Percentiles rank a stretch among this genome's conserved stretches.
Evolutionary conservation across 2,888 invertebrate genomes (phyloP).

Genomic region (Corbicula japonica): DNA sequence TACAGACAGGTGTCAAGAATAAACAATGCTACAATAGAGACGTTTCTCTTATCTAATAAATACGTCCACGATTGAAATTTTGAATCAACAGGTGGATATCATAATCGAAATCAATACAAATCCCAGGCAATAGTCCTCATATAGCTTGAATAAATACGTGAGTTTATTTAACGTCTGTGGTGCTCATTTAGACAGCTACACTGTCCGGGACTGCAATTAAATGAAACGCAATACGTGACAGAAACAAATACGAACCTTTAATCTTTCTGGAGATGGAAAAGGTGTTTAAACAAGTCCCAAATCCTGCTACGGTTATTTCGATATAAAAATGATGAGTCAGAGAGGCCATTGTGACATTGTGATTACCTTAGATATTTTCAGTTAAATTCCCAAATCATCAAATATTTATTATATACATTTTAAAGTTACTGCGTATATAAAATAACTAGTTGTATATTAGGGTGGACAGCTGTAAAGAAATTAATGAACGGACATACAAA

Average conservation of each 20-base stretch:
- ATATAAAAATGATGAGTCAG: too few relatives aligned
- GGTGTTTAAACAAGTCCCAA: too few relatives aligned
- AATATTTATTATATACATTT: too few relatives aligned
- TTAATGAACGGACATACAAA: too few relatives aligned
- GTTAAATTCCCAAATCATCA: too few relatives aligned
- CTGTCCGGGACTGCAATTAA: constrained; percentile 14
- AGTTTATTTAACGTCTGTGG: constrained; percentile 7
- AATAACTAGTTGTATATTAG: too few relatives aligned
- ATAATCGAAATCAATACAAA: constrained; percentile 56
- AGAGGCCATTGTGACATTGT: too few relatives aligned
- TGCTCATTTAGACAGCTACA: constrained; percentile 8
- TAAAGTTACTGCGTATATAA: too few relatives aligned
- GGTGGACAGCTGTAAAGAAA: too few relatives aligned
- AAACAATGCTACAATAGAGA: constrained; percentile 69
- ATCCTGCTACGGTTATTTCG: too few relatives aligned
- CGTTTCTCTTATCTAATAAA: constrained; percentile 70
- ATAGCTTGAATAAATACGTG: constrained; percentile 21
- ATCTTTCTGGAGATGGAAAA: neutral
- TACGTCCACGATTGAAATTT: constrained; percentile 56
- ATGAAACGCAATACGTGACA: constrained; percentile 33
- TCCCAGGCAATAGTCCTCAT: constrained; percentile 20
- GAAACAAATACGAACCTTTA: constrained; percentile 2
- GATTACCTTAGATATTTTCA: too few relatives aligned
- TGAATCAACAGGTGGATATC: constrained; percentile 65
- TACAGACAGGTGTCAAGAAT: constrained; percentile 69